Percentiles rank a stretch among this genome's conserved stretches.
phyloP scores from a whole-genome alignment of 2,797 vertebrate species.

The Etheostoma nigrum region DNA sequence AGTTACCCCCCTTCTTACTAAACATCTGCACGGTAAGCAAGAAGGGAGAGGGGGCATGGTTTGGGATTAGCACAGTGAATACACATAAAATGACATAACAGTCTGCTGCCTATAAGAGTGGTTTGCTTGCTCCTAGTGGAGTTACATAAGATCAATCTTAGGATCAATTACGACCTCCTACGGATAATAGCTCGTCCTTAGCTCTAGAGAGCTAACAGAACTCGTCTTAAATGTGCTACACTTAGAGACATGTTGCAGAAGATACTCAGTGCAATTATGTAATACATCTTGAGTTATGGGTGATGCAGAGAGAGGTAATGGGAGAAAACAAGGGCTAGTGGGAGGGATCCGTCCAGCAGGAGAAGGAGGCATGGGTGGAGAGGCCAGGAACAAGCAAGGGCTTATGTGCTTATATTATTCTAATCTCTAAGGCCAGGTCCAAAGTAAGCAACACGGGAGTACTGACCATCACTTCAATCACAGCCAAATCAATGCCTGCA shows the following conservation, averaged over 20 bases:
- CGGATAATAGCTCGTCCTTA: constrained; percentile 12
- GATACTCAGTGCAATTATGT: constrained; percentile 32
- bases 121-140: constrained; percentile 15
- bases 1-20: constrained; percentile 36
- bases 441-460: constrained; percentile 83
- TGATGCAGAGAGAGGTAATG: constrained; percentile 32
- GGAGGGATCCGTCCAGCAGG: constrained; percentile 30
- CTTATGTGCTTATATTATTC: constrained; percentile 86
- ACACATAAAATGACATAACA: constrained; percentile 35
- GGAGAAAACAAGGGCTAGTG: constrained; percentile 24
- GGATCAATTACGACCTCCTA: constrained; percentile 28
- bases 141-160: neutral
- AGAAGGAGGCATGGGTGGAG: constrained; percentile 41
- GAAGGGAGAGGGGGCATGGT: constrained; percentile 26
- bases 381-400: constrained; percentile 75
- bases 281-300: constrained; percentile 8
- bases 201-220: neutral
- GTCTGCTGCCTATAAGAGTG: constrained; percentile 18
- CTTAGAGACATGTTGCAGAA: constrained; percentile 29
- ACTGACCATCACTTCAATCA: constrained; percentile 85
- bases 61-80: constrained; percentile 42
- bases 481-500: constrained; percentile 75
- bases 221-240: constrained; percentile 17
- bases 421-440: constrained; percentile 82
- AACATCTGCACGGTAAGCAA: constrained; percentile 69